phyloP scores from a whole-genome alignment of 2,797 vertebrate species.

The Rhabdomys pumilio region DNA sequence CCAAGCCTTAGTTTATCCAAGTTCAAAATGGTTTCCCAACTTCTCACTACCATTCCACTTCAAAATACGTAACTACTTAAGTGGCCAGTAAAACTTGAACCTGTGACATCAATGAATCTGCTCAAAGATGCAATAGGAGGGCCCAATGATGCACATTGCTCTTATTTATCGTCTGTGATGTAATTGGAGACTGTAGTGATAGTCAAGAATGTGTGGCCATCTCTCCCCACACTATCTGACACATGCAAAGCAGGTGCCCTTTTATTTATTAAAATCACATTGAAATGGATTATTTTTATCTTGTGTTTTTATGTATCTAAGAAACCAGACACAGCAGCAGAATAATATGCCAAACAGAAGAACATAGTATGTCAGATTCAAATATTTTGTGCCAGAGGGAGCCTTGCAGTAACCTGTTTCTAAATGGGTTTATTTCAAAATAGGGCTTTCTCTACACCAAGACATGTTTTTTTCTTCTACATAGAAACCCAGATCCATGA shows the following conservation, averaged over 20 bases:
- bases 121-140: constrained; percentile 17
- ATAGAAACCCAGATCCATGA: constrained; percentile 8
- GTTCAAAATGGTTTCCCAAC: constrained; percentile 71
- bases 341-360: constrained; percentile 53
- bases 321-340: constrained; percentile 62
- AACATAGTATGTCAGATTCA: constrained; percentile 16
- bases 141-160: constrained; percentile 26
- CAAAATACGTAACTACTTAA: constrained; percentile 36
- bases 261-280: constrained; percentile 68
- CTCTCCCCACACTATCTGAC: constrained; percentile 63
- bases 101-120: neutral
- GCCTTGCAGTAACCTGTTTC: constrained; percentile 53
- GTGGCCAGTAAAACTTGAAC: constrained; percentile 56
- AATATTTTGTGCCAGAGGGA: constrained; percentile 68
- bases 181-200: constrained; percentile 51
- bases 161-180: constrained; percentile 74
- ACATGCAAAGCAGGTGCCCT: constrained; percentile 76
- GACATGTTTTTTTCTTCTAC: constrained; percentile 14
- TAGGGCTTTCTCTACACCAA: constrained; percentile 27
- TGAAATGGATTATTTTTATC: constrained; percentile 71
- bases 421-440: constrained; percentile 61
- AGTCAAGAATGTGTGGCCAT: constrained; percentile 54
- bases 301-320: constrained; percentile 69
- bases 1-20: constrained; percentile 52
- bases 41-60: constrained; percentile 7